Evolutionary conservation across 2,113 vertebrate species (phyloP), one percentile per base, ranked within the genome.

Genomic region (Zingel zingel): DNA sequence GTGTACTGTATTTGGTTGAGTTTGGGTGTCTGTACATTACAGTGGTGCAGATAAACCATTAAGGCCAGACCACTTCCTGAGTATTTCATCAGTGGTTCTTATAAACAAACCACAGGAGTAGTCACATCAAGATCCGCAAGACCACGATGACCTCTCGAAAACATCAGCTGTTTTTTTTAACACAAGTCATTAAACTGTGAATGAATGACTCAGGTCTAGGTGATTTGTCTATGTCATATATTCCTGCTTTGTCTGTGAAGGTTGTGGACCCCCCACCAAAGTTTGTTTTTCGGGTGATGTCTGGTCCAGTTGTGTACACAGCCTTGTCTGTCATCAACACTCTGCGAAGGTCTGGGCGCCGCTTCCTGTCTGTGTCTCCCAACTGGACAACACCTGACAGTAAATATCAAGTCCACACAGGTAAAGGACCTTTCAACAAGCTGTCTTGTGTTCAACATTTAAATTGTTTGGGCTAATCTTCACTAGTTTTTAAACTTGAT

Each of bases 321-420:
- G 96, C 97, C 48, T 94, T 98, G 93, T 97, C 98, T 8, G 97
- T 99, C 79, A 95, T 97, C 84, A 98, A 98, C 0, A 94, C 94
- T 2, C 94, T 99, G 93, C 93, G 93, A 90, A 79, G 94, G 93
- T 84, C 95, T 0, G 87, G 92, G 9, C 96, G 96, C 61, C 61
- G 94, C 64, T 97, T 98, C 86, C 90, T 97, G 74, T 96, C 96
- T 3, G 83, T 98, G 74, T 95, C 95, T 64, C 96, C 96, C 5
- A 95, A 94, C 83, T 95, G 95, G 88, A 82, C 91, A 13, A 94
- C 92, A 66, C 96, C 97, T 4, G 95, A 96, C 80, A 86, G 83
- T 84, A 96, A 95, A 88, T 97, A 97, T 92, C 97, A 97, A 27
- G 95, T 99, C 76, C 97, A 99, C 88, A 97, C 98, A 88, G 97